These are phyloP conservation scores for Chamaedrilus cognettii DNA, from an alignment of 2,888 invertebrate species.

Conservation along the genomic window DNA sequence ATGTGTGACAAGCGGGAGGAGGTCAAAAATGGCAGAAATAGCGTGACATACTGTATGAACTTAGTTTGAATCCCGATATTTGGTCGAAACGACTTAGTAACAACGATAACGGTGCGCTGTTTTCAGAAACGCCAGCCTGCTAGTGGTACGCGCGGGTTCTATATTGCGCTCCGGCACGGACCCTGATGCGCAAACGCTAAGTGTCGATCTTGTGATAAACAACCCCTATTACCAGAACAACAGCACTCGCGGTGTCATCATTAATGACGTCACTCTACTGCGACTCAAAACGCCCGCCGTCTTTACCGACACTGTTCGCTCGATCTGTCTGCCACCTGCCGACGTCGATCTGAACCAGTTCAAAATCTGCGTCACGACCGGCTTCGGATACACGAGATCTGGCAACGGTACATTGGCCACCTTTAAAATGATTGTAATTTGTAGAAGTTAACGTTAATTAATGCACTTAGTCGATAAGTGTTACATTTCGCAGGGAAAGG, in stretches of 20 bases:
- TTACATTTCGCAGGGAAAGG: no score
- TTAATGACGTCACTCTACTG: constrained; percentile 9
- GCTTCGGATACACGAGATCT: constrained; percentile 4
- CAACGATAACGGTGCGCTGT: no score
- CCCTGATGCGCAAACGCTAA: not conserved
- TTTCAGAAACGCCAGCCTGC: not conserved
- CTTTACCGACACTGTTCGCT: constrained; percentile 13
- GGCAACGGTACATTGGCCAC: not conserved
- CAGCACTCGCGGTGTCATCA: not conserved
- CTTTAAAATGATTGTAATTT: no score
- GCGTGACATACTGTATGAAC: no score
- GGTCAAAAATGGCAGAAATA: no score
- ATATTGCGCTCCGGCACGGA: not conserved
- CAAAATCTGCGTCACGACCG: constrained; percentile 10
- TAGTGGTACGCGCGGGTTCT: not conserved
- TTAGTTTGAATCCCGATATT: no score
- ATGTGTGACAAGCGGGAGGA: no score
- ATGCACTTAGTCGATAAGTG: no score
- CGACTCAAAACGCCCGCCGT: not conserved
- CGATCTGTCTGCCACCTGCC: constrained; percentile 9
- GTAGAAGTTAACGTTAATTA: no score
- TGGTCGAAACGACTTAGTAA: no score
- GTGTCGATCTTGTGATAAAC: constrained; percentile 1
- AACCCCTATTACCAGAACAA: not conserved
- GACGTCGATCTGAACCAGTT: not conserved